Evolutionary conservation across 2,888 invertebrate species (phyloP).

Genomic region (Apocheima hispidaria): DNA sequence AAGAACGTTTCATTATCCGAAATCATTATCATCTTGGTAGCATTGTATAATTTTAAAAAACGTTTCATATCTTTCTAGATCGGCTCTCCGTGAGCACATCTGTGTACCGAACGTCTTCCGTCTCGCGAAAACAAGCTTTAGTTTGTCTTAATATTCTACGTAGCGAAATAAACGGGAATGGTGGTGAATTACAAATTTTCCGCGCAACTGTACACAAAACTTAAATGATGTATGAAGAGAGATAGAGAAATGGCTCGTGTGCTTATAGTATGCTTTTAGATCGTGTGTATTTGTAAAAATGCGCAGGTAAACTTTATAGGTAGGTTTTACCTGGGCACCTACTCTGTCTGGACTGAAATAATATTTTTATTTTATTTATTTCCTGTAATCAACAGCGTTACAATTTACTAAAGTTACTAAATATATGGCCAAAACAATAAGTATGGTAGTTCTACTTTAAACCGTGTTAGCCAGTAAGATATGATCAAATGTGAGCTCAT

Average conservation of each 20-base stretch:
- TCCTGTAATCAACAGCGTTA: no score
- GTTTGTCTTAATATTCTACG: constrained; percentile 57
- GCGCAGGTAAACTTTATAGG: background rate
- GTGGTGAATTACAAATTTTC: constrained; percentile 62
- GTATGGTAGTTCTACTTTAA: no score
- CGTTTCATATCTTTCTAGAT: background rate
- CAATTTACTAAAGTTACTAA: no score
- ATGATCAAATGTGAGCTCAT: no score
- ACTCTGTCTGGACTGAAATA: background rate
- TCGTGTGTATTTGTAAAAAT: background rate
- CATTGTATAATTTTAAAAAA: background rate
- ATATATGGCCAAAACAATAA: no score
- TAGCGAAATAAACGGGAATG: constrained; percentile 17
- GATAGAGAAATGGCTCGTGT: constrained; percentile 48
- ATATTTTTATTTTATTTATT: no score
- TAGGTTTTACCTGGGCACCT: background rate
- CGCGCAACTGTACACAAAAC: constrained; percentile 57
- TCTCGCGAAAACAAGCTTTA: constrained; percentile 56
- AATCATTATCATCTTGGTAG: no score
- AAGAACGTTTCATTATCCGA: no score
- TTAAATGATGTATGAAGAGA: constrained; percentile 64
- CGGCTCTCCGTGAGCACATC: constrained; percentile 45
- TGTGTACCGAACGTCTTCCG: constrained; percentile 54
- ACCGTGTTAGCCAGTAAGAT: no score
- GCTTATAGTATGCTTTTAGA: constrained; percentile 18